A percentile compares a stretch with the other conserved stretches of the same genome.
Conservation (phyloP, 2,888 invertebrate genomes). For the Apodemia hepburni region DNA sequence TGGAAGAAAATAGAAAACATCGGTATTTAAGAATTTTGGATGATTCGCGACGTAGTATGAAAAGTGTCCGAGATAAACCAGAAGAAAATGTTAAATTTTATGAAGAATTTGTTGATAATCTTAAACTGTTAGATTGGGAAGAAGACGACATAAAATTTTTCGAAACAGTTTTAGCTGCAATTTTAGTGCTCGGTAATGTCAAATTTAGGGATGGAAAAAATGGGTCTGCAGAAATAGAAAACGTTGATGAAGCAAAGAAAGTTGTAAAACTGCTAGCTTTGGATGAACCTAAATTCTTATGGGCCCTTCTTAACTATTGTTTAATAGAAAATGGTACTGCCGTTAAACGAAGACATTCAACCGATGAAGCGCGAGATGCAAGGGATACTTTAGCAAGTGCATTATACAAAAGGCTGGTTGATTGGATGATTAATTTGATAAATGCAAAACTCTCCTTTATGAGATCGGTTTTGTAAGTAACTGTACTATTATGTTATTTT, state of each 20-base stretch:
- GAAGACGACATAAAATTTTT: constrained; percentile 85
- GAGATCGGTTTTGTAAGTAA: constrained; percentile 92
- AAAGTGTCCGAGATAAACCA: constrained; percentile 83
- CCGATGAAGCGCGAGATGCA: constrained; percentile 90
- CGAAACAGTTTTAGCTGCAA: constrained; percentile 85
- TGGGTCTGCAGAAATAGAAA: constrained; percentile 86
- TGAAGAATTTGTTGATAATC: constrained; percentile 81
- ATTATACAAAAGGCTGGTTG: constrained; percentile 90
- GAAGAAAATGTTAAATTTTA: constrained; percentile 83
- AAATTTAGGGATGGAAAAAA: constrained; percentile 85
- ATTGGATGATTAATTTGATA: constrained; percentile 93
- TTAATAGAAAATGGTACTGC: constrained; percentile 87
- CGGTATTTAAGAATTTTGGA: constrained; percentile 85
- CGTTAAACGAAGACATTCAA: constrained; percentile 83
- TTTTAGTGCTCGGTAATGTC: constrained; percentile 89
- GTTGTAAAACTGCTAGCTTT: constrained; percentile 88
- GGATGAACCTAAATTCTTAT: constrained; percentile 90
- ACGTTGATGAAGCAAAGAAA: constrained; percentile 84
- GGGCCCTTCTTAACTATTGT: constrained; percentile 93
- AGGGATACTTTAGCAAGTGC: constrained; percentile 92
- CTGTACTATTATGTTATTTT: constrained; percentile 9
- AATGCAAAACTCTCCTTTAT: constrained; percentile 92
- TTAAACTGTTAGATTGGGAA: constrained; percentile 85
- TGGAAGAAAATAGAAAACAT: constrained; percentile 86
- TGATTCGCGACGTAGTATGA: constrained; percentile 75